phyloP scores from a whole-genome alignment of 2,797 vertebrate genomes.

The Yasuhikotakia modesta region DNA sequence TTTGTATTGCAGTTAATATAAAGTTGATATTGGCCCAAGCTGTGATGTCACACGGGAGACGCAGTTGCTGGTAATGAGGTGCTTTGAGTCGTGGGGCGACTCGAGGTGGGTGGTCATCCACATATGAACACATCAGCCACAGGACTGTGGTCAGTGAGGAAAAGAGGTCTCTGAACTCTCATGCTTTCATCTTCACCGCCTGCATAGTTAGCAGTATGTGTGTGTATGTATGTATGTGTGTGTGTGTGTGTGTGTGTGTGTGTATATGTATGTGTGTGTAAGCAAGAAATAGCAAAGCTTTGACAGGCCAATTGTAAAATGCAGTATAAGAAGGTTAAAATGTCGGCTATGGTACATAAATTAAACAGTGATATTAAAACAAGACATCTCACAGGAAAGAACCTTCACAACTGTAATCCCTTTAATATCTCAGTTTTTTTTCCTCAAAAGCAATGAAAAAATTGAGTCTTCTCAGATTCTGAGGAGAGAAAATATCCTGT shows the following conservation, averaged over 20 bases:
- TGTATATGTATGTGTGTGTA: slow-evolving; percentile 18
- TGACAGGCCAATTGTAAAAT: slow-evolving; percentile 22
- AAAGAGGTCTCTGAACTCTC: slow-evolving; percentile 50
- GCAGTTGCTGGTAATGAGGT: slow-evolving; percentile 43
- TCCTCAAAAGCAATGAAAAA: not conserved
- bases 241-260: slow-evolving; percentile 24
- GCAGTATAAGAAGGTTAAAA: slow-evolving; percentile 24
- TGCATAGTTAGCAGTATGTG: slow-evolving; percentile 27
- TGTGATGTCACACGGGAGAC: slow-evolving; percentile 22
- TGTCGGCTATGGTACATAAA: not conserved
- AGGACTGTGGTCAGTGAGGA: slow-evolving; percentile 37
- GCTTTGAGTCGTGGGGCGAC: slow-evolving; percentile 47
- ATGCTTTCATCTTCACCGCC: slow-evolving; percentile 52
- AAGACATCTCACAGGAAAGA: not conserved
- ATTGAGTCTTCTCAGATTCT: not conserved
- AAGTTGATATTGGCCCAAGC: slow-evolving; percentile 35
- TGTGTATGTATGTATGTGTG: slow-evolving; percentile 17
- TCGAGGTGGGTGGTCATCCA: slow-evolving; percentile 56
- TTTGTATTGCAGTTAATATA: slow-evolving; percentile 36
- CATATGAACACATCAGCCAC: slow-evolving; percentile 45
- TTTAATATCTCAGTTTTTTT: not conserved
- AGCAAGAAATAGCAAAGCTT: slow-evolving; percentile 40
- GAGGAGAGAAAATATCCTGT: not conserved
- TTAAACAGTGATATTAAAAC: not conserved
- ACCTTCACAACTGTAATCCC: not conserved